Evolutionary conservation across 2,888 invertebrate species (phyloP), one percentile per base, ranked within the genome.

Genomic region (Apamea crenata): DNA sequence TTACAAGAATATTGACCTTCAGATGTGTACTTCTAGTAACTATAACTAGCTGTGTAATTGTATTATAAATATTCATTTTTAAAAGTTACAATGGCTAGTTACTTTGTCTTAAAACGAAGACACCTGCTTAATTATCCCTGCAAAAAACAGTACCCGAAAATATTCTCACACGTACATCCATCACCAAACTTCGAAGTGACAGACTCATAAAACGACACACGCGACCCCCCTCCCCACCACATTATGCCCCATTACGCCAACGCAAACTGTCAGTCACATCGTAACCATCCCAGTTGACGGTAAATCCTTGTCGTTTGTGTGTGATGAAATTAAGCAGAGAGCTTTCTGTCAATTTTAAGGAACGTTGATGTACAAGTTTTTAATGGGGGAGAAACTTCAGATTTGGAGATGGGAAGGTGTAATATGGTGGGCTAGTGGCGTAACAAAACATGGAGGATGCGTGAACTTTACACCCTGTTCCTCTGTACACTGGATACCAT

Each of bases 231-330:
- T 14, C 44, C 12, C 32, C 50, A 25, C 32, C 50, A 21, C 50
- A 32, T 70, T 40, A 61, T 18, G 73, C 53, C 50, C 83, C 83
- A 85, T 85, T 85, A 85, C 68, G 61, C 53, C 25, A 47, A 77
- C 76, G 61, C 72, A 65, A 25, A 65, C 77, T 83, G 86, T 82
- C 83, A 59, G 73, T 86, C 83, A 77, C 73, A 61, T 78, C 61
- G 74, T 63, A n/a, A 75, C 82, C 68, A 7, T 78, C n/a, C 61
- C 67, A 47, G 72, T 32, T 44, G 72, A 18, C 68, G 36, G 50
- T 80, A 83, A 85, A 86, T 83, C 83, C 80, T 77, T 47, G 83
- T 85, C 74, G 66, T 53, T 81, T 81, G n/a, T 66, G 59, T 72
- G 76, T 50, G 74, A 12, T 44, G 36, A 47, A 79, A 86, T 82